Percentiles rank a stretch among this genome's conserved stretches.
These are phyloP conservation scores for Cremastinae sp. DNA, from an alignment of 2,888 invertebrate genomes.

Conservation along the genomic window DNA sequence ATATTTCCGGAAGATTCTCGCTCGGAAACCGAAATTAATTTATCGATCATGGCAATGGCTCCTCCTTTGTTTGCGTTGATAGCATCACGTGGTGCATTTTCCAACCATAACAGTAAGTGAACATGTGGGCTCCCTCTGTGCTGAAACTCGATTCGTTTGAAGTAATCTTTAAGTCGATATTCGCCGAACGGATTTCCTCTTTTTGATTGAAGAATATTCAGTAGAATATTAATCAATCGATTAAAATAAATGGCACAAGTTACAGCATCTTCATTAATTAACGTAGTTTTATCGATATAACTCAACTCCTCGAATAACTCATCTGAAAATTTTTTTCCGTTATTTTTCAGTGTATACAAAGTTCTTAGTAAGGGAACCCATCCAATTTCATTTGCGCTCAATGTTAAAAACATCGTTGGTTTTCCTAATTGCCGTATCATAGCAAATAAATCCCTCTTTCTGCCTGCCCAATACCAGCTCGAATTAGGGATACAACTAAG, in stretches of 20 bases:
- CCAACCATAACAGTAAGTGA: slow-evolving; percentile 77
- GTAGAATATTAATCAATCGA: slow-evolving; percentile 72
- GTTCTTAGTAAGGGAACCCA: slow-evolving; percentile 73
- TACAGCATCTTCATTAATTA: slow-evolving; percentile 69
- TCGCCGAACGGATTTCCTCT: slow-evolving; percentile 71
- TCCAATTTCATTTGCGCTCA: slow-evolving; percentile 78
- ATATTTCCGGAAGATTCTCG: slow-evolving; percentile 62
- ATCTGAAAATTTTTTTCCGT: slow-evolving; percentile 20
- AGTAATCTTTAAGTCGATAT: slow-evolving; percentile 63
- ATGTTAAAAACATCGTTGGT: slow-evolving; percentile 76
- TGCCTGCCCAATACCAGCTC: slow-evolving; percentile 43
- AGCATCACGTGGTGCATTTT: slow-evolving; percentile 69
- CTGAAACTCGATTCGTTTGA: slow-evolving; percentile 76
- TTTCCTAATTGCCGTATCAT: slow-evolving; percentile 75
- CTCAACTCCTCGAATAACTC: neutral
- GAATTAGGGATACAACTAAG: slow-evolving; percentile 52
- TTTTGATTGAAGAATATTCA: slow-evolving; percentile 70
- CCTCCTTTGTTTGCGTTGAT: slow-evolving; percentile 54
- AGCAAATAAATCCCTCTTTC: slow-evolving; percentile 60
- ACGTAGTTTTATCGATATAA: slow-evolving; percentile 45
- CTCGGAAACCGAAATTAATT: slow-evolving; percentile 65
- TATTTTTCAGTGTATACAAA: slow-evolving; percentile 69
- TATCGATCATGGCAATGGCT: slow-evolving; percentile 67
- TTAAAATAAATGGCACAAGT: slow-evolving; percentile 74
- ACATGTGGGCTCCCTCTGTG: slow-evolving; percentile 77